Base-by-base conservation (phyloP, 1,140 invertebrate species). In the Leptoteleia sp. region DNA sequence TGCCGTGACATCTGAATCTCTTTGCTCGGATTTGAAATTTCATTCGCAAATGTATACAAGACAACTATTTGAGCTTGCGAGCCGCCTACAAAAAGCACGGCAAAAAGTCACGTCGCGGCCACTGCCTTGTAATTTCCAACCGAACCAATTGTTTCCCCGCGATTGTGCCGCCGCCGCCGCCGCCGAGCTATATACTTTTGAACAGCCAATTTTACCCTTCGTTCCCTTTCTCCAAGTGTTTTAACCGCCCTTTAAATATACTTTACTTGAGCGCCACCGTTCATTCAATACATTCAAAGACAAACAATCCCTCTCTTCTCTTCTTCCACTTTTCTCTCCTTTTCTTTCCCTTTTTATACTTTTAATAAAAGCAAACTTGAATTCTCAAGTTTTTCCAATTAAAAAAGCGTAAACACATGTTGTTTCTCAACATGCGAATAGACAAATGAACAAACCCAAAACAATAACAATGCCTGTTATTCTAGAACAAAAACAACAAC, bases 111-210 rank as follows among this genome's bases (percentile, higher is more conserved):
- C 35, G 25, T 52, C 45, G 55, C 55, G 55, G 35, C 35, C 54
- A 33, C 65, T 37, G 45, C 27, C 38, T 33, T 62, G 59, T 64
- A 47, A 73, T 73, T 73, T 73, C 42, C 25, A 45, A n/a, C n/a
- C n/a, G n/a, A 45, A 62, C 48, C 70, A 73, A 73, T 64, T 73
- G 70, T 73, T 71, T 73, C 35, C 13, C 45, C 33, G 47, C 27
- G 27, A 55, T 40, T 33, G 43, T n/a, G n/a, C n/a, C n/a, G n/a
- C n/a, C n/a, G n/a, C n/a, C n/a, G n/a, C n/a, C n/a, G n/a, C n/a
- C n/a, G n/a, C n/a, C n/a, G n/a, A n/a, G n/a, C n/a, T n/a, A n/a
- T n/a, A n/a, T n/a, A n/a, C n/a, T n/a, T 71, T 71, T 38, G 37
- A 70, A 40, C 45, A 12, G 22, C 45, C 65, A 61, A 61, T 61